These are phyloP conservation scores for Pseudomyrmex dendroicus DNA, from an alignment of 1,140 invertebrate species.

Conservation along the genomic window DNA sequence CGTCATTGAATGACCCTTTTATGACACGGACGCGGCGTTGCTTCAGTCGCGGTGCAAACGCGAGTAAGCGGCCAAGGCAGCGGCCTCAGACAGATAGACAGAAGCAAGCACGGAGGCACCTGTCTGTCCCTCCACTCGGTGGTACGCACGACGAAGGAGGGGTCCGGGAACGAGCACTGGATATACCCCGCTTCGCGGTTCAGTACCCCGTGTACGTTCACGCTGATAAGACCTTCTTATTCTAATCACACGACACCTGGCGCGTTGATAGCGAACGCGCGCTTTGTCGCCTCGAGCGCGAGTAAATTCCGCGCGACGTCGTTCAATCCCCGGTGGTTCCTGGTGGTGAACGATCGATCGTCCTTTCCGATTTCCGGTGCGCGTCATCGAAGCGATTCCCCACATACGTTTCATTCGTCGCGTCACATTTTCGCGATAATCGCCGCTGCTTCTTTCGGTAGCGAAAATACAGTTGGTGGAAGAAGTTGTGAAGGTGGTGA, in stretches of 20 bases:
- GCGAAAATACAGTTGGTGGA: too few relatives aligned
- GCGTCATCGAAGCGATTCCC: too few relatives aligned
- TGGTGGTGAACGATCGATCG: too few relatives aligned
- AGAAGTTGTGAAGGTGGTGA: too few relatives aligned
- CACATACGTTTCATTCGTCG: too few relatives aligned
- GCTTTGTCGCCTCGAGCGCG: slow-evolving; percentile 6
- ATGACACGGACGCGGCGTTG: not conserved
- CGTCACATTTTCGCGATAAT: too few relatives aligned
- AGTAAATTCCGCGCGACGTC: slow-evolving; percentile 5
- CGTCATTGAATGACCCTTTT: not conserved
- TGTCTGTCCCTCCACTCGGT: slow-evolving; percentile 77
- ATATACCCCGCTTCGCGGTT: slow-evolving; percentile 69
- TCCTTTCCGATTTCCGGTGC: too few relatives aligned
- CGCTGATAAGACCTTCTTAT: slow-evolving; percentile 78
- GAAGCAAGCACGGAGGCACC: slow-evolving; percentile 74
- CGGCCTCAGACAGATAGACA: slow-evolving; percentile 68
- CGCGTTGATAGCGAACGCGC: slow-evolving; percentile 20
- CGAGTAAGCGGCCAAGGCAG: slow-evolving; percentile 47
- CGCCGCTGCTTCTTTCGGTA: too few relatives aligned
- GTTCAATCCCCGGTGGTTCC: not conserved
- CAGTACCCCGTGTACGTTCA: slow-evolving; percentile 80
- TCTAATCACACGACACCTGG: slow-evolving; percentile 73
- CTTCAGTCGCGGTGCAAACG: slow-evolving; percentile 1
- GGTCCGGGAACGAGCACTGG: slow-evolving; percentile 60
- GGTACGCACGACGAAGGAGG: slow-evolving; percentile 68